Percentiles rank a stretch among this genome's conserved stretches.
Evolutionary conservation across 2,797 vertebrate species (phyloP).

Genomic region (Yasuhikotakia modesta): DNA sequence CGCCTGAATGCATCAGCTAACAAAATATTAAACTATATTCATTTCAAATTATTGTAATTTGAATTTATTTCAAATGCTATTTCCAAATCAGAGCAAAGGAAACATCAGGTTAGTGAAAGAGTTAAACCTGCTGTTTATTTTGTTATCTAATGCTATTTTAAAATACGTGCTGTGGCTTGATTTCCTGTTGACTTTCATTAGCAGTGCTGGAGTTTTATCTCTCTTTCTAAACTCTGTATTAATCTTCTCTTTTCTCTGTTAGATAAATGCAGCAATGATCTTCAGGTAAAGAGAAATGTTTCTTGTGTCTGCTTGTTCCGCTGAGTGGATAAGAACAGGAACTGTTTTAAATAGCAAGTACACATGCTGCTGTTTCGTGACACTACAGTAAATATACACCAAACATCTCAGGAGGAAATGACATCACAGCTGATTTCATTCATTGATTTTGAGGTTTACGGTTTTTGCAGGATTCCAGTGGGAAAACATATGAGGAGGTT

Average conservation of each 20-base stretch:
- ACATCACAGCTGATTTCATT: background rate
- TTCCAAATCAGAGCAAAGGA: no score
- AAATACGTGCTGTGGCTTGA: no score
- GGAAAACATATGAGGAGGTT: constrained; percentile 80
- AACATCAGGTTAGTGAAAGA: no score
- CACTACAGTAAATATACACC: background rate
- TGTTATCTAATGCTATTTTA: no score
- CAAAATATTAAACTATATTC: no score
- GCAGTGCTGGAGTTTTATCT: background rate
- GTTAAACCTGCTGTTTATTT: no score
- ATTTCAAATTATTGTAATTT: no score
- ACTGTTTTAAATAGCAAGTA: background rate
- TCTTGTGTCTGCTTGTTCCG: background rate
- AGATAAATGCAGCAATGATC: constrained; percentile 42
- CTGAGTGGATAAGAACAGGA: background rate
- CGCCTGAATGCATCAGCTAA: no score
- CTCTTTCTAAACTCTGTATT: no score
- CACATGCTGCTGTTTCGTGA: background rate
- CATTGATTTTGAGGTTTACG: background rate
- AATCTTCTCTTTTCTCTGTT: constrained; percentile 34
- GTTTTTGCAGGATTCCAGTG: constrained; percentile 57
- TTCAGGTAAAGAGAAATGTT: constrained; percentile 52
- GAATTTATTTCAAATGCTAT: no score
- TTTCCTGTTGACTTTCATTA: background rate
- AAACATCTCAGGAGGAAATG: background rate